Base-by-base conservation (phyloP, 2,888 invertebrate genomes). In the Onthophagus sagittarius region DNA sequence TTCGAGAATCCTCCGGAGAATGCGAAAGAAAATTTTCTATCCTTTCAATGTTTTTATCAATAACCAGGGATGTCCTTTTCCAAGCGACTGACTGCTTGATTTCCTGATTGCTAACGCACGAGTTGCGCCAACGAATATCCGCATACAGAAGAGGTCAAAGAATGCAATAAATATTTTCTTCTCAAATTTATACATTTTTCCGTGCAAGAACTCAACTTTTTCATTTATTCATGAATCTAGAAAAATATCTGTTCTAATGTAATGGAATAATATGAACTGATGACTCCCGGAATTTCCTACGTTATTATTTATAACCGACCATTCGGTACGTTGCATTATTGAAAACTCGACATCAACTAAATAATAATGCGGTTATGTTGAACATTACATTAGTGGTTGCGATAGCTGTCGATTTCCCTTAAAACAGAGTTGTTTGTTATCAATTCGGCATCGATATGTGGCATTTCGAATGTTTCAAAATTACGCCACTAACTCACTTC, bases 281-380 rank as follows among this genome's bases (percentile, higher is more conserved):
- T 71, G 72, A 72, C 76, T n/a, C 73, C 63, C 64, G 75, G 73
- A 79, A 78, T 77, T 78, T 77, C 76, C 77, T 2, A 23, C 23
- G 76, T 74, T 77, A 77, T 77, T 77, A 78, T 78, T 78, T 78
- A 79, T 78, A 78, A 74, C 75, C 74, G 75, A 78, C 77, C 77
- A 77, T 74, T 75, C 74, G n/a, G n/a, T 75, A 74, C 77, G 77
- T 77, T 78, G 77, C 76, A 77, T 75, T 75, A 63, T 14, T 33
- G 53, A 69, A 67, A 75, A 74, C 77, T 75, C 75, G 74, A 77
- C 76, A 75, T 78, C 75, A 78, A 77, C 75, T 75, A 77, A 75
- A 75, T 65, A 67, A 73, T 75, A 75, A 74, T 74, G 72, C 71
- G 72, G 74, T 74, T 71, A 74, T 77, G 76, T 76, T 78, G 75